These are phyloP conservation scores for Microctenopoma lineatum DNA, from an alignment of 2,797 vertebrate species.

Conservation along the genomic window DNA sequence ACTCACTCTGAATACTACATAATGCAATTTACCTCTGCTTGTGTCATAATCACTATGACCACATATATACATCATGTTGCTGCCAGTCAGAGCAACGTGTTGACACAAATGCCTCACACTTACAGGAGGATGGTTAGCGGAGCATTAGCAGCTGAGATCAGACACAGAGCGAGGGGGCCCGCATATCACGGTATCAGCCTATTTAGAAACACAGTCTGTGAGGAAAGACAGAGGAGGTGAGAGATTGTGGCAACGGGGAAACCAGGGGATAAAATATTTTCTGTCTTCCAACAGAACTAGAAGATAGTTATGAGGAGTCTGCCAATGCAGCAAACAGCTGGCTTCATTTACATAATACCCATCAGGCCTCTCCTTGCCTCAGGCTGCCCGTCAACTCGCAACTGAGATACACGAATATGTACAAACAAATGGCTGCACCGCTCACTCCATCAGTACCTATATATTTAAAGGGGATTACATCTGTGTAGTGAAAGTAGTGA, in stretches of 20 bases:
- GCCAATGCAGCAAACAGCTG: constrained; percentile 85
- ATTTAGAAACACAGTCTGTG: constrained; percentile 52
- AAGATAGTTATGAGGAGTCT: constrained; percentile 72
- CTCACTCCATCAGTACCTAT: constrained; percentile 35
- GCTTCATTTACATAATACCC: constrained; percentile 86
- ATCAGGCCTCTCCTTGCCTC: constrained; percentile 79
- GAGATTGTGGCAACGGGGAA: constrained; percentile 35
- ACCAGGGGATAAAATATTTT: constrained; percentile 52
- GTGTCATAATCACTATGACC: too few relatives aligned
- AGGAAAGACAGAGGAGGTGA: constrained; percentile 60
- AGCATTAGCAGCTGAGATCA: too few relatives aligned
- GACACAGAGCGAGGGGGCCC: not conserved
- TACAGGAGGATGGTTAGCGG: too few relatives aligned
- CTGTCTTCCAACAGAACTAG: constrained; percentile 58
- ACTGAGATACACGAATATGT: constrained; percentile 56
- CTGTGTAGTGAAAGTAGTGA: constrained; percentile 20
- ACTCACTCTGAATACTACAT: too few relatives aligned
- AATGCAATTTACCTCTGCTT: too few relatives aligned
- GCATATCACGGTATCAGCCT: not conserved
- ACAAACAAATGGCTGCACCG: constrained; percentile 26
- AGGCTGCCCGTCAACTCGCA: constrained; percentile 80
- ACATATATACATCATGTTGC: too few relatives aligned
- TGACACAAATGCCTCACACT: too few relatives aligned
- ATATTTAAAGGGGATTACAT: constrained; percentile 13
- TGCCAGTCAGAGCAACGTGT: too few relatives aligned